Base-by-base conservation (phyloP, 1,140 invertebrate genomes). In the Tetranychus cinnabarinus region DNA sequence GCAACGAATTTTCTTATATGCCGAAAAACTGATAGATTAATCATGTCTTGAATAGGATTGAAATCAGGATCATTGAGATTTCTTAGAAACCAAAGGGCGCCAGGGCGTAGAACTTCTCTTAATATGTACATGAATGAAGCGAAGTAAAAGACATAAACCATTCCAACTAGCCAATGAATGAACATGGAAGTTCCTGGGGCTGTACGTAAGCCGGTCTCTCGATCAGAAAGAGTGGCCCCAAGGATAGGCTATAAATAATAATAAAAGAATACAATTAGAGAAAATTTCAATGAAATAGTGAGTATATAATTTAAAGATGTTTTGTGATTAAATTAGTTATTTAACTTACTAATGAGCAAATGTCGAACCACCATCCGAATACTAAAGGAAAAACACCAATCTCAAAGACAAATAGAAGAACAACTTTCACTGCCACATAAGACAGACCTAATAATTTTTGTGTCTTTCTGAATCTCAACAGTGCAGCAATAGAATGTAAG, bases 101-200 rank as follows among this genome's bases (percentile, higher is more conserved):
- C 93, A 0, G 93, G 93, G 58, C 92, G 76, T 7, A 98, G 70
- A 3, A 97, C 88, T 75, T 98, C 95, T 55, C 93, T 75, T 3
- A 97, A 72, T 1, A 97, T 74, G 1, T 97, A 76, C 46, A 97
- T 88, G 70, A 97, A 97, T 0, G 91, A 96, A 8, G 93, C 95
- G 71, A 97, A 97, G 74, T 99, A 98, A 72, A 98, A 98, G 15
- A 98, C 90, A 72, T 96, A 98, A 1, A 98, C 83, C 90, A 97
- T 97, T 59, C 93, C 93, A n/a, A 93, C 85, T 10, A 97, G 78
- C 95, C 95, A 98, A 72, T 98, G 93, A 58, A 97, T 84, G 69
- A 98, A 98, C 78, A 97, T 88, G 0, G 88, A 92, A 0, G 92
- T 96, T 50, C 89, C 89, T 0, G 95, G 93, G n/a, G 68, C 67